Base-by-base conservation (phyloP, 2,888 invertebrate species). In the Chymomyza amoena region DNA sequence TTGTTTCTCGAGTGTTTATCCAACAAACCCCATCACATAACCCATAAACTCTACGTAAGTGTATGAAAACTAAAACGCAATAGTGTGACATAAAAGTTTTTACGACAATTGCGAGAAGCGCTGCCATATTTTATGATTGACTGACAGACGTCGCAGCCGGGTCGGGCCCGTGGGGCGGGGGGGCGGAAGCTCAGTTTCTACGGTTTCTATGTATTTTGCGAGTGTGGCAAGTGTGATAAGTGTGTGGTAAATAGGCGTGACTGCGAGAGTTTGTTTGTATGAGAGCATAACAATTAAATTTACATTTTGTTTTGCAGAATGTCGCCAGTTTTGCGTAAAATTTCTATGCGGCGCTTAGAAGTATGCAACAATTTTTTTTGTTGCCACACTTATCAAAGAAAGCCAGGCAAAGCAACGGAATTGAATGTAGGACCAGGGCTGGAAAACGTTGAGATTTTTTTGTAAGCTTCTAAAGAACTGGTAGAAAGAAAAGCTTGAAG, bases 361-460 rank as follows among this genome's bases (percentile, higher is more conserved):
- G 86, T 84, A 83, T 84, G 83, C 83, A 85, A 83, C 81, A 76
- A 68, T 78, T 76, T 83, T 77, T 69, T 69, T 32, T 52, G 60
- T n/a, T 18, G 57, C 57, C 18, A 57, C 20, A 74, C 75, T 80
- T 84, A 81, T 84, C 81, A 78, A 75, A 69, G 66, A 61, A 61
- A 64, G 71, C 69, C 82, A 80, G 77, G 68, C 80, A 69, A 61
- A 59, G 59, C 10, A 28, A 61, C 32, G 18, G 54, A 45, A 64
- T 69, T 73, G 73, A 76, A 64, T 76, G 66, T 73, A 73, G 76
- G 69, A 7, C 1, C 32, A 32, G 32, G 32, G 32, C 32, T 32
- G 32, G 32, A 6, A 32, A 32, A 32, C 32, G 6, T 32, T 32
- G 1, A 25, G 25, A 32, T 32, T 32, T 32, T 32, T 32, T 4